A percentile compares a stretch with the other conserved stretches of the same genome.
Evolutionary conservation across 2,113 vertebrate genomes (phyloP).

Genomic region (Lycocorax pyrrhopterus): DNA sequence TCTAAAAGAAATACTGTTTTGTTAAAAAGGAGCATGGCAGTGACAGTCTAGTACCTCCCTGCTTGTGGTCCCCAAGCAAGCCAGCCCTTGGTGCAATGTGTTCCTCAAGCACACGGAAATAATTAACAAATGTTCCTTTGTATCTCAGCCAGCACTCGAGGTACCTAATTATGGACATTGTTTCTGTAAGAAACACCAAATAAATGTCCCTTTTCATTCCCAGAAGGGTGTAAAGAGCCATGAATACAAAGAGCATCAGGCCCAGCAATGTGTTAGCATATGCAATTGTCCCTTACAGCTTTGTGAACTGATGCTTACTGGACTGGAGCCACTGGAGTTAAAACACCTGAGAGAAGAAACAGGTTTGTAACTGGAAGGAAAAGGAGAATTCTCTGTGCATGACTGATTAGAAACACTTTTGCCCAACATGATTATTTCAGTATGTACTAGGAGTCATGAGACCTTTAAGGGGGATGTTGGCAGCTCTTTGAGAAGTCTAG

Average conservation of each 20-base stretch:
- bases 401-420: neutral
- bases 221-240: neutral
- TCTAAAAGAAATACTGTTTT: neutral
- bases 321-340: neutral
- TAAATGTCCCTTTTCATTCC: slow-evolving; percentile 22
- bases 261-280: neutral
- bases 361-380: neutral
- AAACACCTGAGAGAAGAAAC: slow-evolving; percentile 12
- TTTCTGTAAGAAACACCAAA: slow-evolving; percentile 49
- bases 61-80: neutral
- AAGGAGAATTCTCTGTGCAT: neutral
- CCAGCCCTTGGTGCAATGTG: neutral
- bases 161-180: slow-evolving; percentile 30
- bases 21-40: neutral
- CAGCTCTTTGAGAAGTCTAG: neutral
- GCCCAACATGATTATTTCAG: neutral
- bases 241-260: neutral
- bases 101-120: neutral
- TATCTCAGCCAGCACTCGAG: neutral
- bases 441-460: neutral
- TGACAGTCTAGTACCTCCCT: neutral
- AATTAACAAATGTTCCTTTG: slow-evolving; percentile 24
- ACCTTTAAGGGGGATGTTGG: neutral
- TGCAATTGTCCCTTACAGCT: neutral
- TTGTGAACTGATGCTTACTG: neutral